phyloP scores from a whole-genome alignment of 2,888 invertebrate genomes.

The Ommatoiulus sabulosus region DNA sequence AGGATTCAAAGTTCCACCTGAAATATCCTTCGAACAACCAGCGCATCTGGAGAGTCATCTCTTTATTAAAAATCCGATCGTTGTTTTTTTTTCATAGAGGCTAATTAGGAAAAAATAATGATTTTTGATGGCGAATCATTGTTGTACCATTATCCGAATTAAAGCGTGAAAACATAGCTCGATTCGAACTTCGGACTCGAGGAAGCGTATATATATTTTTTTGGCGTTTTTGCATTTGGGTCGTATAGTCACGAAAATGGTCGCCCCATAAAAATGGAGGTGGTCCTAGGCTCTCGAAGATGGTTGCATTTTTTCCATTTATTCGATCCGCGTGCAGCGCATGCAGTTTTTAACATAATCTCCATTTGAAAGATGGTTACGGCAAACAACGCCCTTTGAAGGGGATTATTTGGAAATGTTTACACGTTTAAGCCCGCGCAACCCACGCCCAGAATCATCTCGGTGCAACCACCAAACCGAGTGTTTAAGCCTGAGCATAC shows the following conservation, averaged over 20 bases:
- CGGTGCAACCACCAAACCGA: too few relatives aligned
- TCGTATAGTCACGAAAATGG: too few relatives aligned
- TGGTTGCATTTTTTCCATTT: too few relatives aligned
- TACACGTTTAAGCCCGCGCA: not conserved
- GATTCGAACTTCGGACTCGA: not conserved
- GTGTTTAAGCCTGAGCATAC: too few relatives aligned
- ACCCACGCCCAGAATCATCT: too few relatives aligned
- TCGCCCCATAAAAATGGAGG: too few relatives aligned
- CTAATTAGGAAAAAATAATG: not conserved
- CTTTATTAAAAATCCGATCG: not conserved
- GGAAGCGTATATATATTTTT: not conserved
- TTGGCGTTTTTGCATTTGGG: too few relatives aligned
- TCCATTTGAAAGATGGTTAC: not conserved
- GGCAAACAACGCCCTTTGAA: not conserved
- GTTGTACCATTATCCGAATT: not conserved
- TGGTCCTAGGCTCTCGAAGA: too few relatives aligned
- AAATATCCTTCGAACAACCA: not conserved
- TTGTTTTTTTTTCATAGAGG: not conserved
- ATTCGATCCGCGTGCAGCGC: too few relatives aligned
- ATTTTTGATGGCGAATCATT: not conserved
- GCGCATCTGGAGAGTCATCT: not conserved
- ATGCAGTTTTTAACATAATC: too few relatives aligned
- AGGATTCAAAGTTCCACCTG: conserved; percentile 23
- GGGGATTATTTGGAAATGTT: not conserved
- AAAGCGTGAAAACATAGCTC: not conserved